Conservation (phyloP, 2,797 vertebrate genomes). For the Margarornis squamiger region DNA sequence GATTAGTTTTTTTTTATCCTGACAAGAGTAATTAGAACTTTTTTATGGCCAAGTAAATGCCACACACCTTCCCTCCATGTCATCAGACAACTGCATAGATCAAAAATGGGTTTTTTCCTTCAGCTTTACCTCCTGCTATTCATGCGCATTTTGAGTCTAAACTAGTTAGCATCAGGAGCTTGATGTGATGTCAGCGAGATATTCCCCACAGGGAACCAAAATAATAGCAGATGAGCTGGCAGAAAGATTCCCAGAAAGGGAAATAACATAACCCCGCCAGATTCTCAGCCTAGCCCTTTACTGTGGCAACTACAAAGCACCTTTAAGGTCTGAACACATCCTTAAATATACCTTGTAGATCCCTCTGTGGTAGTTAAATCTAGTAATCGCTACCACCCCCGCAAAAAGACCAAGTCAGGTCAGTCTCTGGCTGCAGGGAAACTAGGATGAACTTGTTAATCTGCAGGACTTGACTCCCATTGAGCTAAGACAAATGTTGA, state of each 20-base stretch:
- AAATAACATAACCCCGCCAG: background rate
- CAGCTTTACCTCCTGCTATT: background rate
- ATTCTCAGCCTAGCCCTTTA: background rate
- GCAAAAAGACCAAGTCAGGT: background rate
- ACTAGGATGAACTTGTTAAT: background rate
- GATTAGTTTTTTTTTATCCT: background rate
- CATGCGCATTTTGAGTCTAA: background rate
- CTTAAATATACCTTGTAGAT: background rate
- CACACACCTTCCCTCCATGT: background rate
- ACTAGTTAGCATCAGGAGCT: background rate
- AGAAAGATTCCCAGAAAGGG: background rate
- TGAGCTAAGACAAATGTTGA: rapidly evolving
- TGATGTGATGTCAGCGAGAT: background rate
- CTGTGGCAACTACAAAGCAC: background rate
- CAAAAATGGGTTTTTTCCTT: background rate
- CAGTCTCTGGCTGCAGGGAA: background rate
- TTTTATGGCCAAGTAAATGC: background rate
- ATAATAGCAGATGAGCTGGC: conserved; percentile 7
- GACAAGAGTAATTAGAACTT: background rate
- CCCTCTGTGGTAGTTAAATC: background rate
- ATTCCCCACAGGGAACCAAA: background rate
- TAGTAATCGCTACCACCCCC: background rate
- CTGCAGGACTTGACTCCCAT: background rate
- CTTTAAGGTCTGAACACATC: background rate
- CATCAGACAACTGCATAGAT: background rate